A percentile compares a stretch with the other conserved stretches of the same genome.
phyloP scores from a whole-genome alignment of 2,113 vertebrate genomes.

The Cephalopterus ornatus region DNA sequence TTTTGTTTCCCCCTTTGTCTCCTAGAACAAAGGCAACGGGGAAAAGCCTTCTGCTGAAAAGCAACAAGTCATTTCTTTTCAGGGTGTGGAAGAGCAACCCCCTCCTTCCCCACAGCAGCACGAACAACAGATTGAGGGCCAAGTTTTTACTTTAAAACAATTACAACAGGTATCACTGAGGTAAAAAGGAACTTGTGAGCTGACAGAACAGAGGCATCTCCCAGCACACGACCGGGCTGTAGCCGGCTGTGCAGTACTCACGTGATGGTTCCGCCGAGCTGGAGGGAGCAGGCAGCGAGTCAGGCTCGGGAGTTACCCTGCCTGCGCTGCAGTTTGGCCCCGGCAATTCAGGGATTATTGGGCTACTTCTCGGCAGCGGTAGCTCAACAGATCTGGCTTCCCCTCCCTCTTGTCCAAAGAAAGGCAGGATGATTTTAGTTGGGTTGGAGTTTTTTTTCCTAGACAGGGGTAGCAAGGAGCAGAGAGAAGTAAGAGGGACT shows the following conservation, averaged over 20 bases:
- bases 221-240: not conserved
- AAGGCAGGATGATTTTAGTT: not conserved
- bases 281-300: not conserved
- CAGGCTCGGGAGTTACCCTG: slow-evolving; percentile 38
- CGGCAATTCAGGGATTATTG: slow-evolving; percentile 41
- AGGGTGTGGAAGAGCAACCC: slow-evolving; percentile 48
- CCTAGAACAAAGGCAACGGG: slow-evolving; percentile 75
- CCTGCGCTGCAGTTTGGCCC: slow-evolving; percentile 51
- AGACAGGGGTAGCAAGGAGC: not conserved
- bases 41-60: slow-evolving; percentile 73
- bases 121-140: not conserved
- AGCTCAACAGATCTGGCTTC: not conserved
- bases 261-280: not conserved
- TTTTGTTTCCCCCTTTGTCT: slow-evolving; percentile 78
- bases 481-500: not conserved
- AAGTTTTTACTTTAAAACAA: slow-evolving; percentile 17
- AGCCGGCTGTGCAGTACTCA: slow-evolving; percentile 18
- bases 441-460: not conserved
- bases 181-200: not conserved
- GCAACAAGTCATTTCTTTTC: slow-evolving; percentile 79
- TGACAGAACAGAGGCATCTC: not conserved
- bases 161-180: not conserved
- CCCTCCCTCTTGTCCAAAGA: slow-evolving; percentile 21
- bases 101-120: slow-evolving; percentile 34
- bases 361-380: slow-evolving; percentile 51